Evolutionary conservation across 1,140 invertebrate species (phyloP), one percentile per base, ranked within the genome.

Genomic region (Trigoniulus corallinus): DNA sequence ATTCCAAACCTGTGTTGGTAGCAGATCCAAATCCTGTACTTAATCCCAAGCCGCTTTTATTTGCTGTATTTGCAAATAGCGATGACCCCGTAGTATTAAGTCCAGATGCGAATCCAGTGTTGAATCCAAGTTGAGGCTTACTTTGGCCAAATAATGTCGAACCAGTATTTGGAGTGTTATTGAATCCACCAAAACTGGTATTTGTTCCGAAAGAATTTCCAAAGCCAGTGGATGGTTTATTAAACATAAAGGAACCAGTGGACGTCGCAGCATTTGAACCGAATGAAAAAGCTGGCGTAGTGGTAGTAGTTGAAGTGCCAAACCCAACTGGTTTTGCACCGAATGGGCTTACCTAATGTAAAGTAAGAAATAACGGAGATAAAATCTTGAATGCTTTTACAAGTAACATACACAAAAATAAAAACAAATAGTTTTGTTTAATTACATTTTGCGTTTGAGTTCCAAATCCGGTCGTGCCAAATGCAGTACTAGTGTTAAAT

Each of bases 11-110:
- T 34, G 29, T 34, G 7, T 7, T 15, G 18, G 7, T 44, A 7
- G 18, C 21, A 7, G 42, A 21, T 44, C 42, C 42, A 20, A 44
- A 24, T 7, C 42, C 18, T 21, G 42, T 44, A 21, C 18, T 24
- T 24, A 44, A 44, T 7, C 18, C 18, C 18, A 44, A 44, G 13
- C 56, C 71, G 2, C 71, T 67, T 57, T 74, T 74, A 41, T 61
- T 59, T 12, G 59, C 57, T 52, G 65, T 65, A 48, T 66, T 67
- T 1, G 66, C 65, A 58, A 75, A 75, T 2, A 76, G 56, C 15
- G 41, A 21, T 7, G 27, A 41, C 23, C 42, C 34, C 12, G 39
- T 26, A 29, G 34, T 46, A 18, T 41, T 45, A 15, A 55, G 21
- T 29, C 42, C 54, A 27, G 42, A 22, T 13, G 34, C 26, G 24